Evolutionary conservation across 2,888 invertebrate genomes (phyloP).

Genomic region (Pelosia muscerda): DNA sequence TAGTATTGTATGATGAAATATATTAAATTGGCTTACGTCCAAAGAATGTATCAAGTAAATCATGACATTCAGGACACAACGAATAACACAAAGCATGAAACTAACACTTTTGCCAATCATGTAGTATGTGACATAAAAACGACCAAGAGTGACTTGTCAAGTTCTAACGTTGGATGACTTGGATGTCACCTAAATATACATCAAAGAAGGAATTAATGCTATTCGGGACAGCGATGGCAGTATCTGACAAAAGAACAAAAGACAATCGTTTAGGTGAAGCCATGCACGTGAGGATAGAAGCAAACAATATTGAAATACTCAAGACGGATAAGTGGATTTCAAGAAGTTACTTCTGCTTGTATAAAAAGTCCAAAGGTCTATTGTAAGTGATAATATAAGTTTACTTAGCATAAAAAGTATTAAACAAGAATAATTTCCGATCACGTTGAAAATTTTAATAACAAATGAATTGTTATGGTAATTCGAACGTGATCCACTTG

Average conservation of each 20-base stretch:
- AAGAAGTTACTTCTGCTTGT: not conserved
- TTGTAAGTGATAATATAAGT: constrained; percentile 58
- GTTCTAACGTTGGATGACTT: constrained; percentile 56
- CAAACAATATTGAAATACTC: not conserved
- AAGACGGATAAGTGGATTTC: not conserved
- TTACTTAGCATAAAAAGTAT: constrained; percentile 58
- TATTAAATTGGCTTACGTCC: constrained; percentile 4
- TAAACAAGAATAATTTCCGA: constrained; percentile 50
- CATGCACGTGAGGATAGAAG: not conserved
- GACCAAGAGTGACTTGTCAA: constrained; percentile 63
- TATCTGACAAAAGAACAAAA: constrained; percentile 37
- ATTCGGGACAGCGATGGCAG: constrained; percentile 41
- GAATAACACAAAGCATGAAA: constrained; percentile 20
- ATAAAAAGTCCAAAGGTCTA: constrained; percentile 32
- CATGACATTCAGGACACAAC: constrained; percentile 32
- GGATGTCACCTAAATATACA: constrained; percentile 62
- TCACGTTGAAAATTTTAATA: constrained; percentile 49
- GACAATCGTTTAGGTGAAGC: not conserved
- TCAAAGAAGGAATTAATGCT: constrained; percentile 57
- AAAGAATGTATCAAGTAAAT: constrained; percentile 24
- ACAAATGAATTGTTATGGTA: constrained; percentile 41
- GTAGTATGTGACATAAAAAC: constrained; percentile 49
- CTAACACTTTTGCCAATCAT: constrained; percentile 63
- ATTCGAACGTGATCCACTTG: constrained; percentile 46
- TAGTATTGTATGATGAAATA: not conserved